phyloP scores from a whole-genome alignment of 2,888 invertebrate species.

The Sesamia inferens region DNA sequence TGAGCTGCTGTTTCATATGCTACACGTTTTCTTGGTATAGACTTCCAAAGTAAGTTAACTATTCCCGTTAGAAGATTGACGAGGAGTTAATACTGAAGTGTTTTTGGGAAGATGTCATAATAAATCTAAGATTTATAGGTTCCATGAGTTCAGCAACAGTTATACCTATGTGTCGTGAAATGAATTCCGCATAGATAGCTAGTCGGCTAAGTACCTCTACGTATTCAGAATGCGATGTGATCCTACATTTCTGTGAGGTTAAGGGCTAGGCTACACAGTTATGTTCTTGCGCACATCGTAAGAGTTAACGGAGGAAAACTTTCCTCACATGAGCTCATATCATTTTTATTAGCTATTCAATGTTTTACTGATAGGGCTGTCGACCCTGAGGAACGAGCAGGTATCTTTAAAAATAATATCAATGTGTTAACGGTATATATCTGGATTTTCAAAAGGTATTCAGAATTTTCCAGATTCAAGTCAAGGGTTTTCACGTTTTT shows the following conservation, averaged over 20 bases:
- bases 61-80: not conserved
- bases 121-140: constrained; percentile 25
- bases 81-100: not conserved
- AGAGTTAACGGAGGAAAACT: constrained; percentile 59
- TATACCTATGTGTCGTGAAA: constrained; percentile 15
- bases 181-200: constrained; percentile 33
- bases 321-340: constrained; percentile 39
- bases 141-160: constrained; percentile 13
- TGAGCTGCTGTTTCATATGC: not conserved
- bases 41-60: not conserved
- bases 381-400: not conserved
- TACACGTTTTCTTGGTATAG: not conserved
- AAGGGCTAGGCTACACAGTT: constrained; percentile 63
- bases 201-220: constrained; percentile 28
- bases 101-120: constrained; percentile 25
- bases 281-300: constrained; percentile 58
- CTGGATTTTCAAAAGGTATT: not conserved
- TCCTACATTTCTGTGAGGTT: constrained; percentile 61
- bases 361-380: constrained; percentile 39
- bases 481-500: not conserved
- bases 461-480: not conserved
- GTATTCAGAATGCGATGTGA: constrained; percentile 59
- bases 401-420: not conserved
- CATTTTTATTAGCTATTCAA: constrained; percentile 42
- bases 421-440: not conserved